A percentile compares a stretch with the other conserved stretches of the same genome.
Conservation (phyloP, 2,888 invertebrate genomes). For the Atherix ibis region DNA sequence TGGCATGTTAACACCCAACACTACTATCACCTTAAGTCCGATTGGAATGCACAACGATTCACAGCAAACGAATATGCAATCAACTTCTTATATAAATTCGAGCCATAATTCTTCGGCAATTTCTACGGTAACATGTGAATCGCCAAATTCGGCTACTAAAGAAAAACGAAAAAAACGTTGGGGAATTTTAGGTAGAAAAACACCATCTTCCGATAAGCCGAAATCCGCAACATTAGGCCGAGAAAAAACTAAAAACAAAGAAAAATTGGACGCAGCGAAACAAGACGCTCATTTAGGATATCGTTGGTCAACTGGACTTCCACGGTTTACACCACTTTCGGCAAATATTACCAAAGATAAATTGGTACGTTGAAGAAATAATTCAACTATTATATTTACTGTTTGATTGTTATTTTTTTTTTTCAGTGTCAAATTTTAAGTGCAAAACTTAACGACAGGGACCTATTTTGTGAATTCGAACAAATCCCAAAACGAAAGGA, state of each 20-base stretch:
- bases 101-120: background rate
- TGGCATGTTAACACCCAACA: background rate
- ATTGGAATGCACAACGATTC: background rate
- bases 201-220: conserved; percentile 34
- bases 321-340: conserved; percentile 53
- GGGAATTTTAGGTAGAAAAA: conserved; percentile 52
- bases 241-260: conserved; percentile 38
- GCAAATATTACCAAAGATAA: conserved; percentile 66
- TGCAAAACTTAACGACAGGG: conserved; percentile 53
- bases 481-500: conserved; percentile 60
- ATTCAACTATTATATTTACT: conserved; percentile 1
- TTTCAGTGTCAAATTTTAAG: conserved; percentile 47
- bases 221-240: conserved; percentile 55
- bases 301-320: conserved; percentile 56
- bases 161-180: conserved; percentile 48
- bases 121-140: too few species aligned
- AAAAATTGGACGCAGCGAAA: conserved; percentile 25
- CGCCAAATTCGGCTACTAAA: conserved; percentile 33
- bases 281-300: conserved; percentile 39
- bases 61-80: background rate
- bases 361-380: conserved; percentile 38
- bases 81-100: background rate
- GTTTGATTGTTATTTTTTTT: conserved; percentile 7
- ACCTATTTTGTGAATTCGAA: conserved; percentile 72
- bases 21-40: background rate